These are phyloP conservation scores for Poliocrania exsul DNA, from an alignment of 2,797 vertebrate genomes.

Conservation along the genomic window DNA sequence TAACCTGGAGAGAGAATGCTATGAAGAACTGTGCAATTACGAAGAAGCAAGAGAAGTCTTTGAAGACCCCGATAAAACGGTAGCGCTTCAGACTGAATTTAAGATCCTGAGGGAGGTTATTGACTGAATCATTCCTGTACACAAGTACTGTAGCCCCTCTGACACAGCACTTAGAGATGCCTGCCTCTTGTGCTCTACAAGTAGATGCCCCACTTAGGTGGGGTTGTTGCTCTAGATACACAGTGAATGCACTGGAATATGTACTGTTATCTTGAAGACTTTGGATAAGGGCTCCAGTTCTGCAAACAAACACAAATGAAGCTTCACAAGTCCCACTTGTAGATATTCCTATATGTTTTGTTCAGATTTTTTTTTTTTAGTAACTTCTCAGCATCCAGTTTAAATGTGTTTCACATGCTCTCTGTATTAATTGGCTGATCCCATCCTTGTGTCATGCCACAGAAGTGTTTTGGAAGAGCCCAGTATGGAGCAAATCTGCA, in stretches of 20 bases:
- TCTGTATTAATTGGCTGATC: not conserved
- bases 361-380: not conserved
- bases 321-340: not conserved
- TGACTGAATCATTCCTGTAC: not conserved
- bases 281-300: not conserved
- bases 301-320: not conserved
- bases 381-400: not conserved
- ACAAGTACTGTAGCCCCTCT: not conserved
- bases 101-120: not conserved
- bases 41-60: constrained; percentile 95
- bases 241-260: not conserved
- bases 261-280: not conserved
- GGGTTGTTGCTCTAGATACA: not conserved
- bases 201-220: not conserved
- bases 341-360: not conserved
- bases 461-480: not conserved
- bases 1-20: constrained; percentile 92
- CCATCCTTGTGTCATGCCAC: not conserved
- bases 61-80: constrained; percentile 85
- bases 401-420: not conserved
- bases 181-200: not conserved
- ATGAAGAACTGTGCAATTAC: constrained; percentile 90
- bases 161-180: not conserved
- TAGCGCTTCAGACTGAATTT: constrained; percentile 58
- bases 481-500: not conserved